Evolutionary conservation across 2,113 vertebrate species (phyloP).

Genomic region (Tragelaphus strepsiceros): DNA sequence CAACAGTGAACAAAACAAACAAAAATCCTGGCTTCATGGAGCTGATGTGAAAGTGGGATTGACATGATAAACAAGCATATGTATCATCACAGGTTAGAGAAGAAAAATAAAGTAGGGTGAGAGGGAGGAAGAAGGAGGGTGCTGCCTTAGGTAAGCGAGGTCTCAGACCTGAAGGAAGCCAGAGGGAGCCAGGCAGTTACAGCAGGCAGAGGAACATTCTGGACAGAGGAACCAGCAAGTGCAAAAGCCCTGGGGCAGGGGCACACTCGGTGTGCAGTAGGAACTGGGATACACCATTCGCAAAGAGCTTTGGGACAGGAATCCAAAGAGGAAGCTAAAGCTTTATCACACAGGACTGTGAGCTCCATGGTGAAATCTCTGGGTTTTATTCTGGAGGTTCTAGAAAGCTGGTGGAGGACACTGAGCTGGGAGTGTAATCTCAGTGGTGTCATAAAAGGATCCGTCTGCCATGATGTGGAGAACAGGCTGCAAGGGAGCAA

Average conservation of each 20-base stretch:
- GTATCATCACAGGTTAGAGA: not conserved
- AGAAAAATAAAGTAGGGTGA: not conserved
- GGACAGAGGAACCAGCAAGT: not conserved
- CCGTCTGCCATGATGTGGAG: not conserved
- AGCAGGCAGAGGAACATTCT: not conserved
- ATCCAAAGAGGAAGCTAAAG: not conserved
- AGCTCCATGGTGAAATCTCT: not conserved
- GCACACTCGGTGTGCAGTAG: accelerated
- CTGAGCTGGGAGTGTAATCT: not conserved
- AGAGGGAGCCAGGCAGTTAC: not conserved
- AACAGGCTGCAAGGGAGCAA: not conserved
- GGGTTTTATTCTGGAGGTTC: not conserved
- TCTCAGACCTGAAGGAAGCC: not conserved
- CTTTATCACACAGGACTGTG: not conserved
- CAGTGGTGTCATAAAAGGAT: not conserved
- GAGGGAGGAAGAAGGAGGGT: not conserved
- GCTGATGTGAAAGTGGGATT: not conserved
- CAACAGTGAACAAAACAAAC: not conserved
- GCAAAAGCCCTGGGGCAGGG: not conserved
- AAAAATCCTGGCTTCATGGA: not conserved
- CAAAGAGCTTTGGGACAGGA: not conserved
- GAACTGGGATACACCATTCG: accelerated
- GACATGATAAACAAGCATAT: not conserved
- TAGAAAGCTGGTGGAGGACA: not conserved
- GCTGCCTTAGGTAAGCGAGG: not conserved